Evolutionary conservation across 2,797 vertebrate species (phyloP), one percentile per base, ranked within the genome.

Genomic region (Falco rusticolus): DNA sequence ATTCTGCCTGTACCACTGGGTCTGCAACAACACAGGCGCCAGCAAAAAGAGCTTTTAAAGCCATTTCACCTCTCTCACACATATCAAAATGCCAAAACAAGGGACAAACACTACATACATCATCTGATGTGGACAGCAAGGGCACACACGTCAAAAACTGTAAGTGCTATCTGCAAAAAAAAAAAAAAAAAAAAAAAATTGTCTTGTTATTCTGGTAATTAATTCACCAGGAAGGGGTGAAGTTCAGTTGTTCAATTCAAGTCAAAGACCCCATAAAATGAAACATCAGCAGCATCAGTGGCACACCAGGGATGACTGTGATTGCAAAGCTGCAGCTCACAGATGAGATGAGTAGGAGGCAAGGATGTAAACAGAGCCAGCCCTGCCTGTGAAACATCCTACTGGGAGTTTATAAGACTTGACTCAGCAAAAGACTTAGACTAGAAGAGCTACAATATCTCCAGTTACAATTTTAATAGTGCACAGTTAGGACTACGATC

Each of bases 201-300:
- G 75, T 88, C 76, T 95, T 83, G 91, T 97, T 98, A 94, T 97
- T 96, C 90, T 94, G 81, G 86, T 96, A 96, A 97, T 98, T 97
- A 93, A 93, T 95, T 97, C 96, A 96, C 95, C 93, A 93, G 93
- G 94, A 92, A 95, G 84, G 71, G 94, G 83, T 91, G 81, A 97
- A 96, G 94, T 96, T 97, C 91, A 82, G 93, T 54, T 93, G 93
- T 57, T 93, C 48, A 91, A 88, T 96, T 97, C 90, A 83, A 89
- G 82, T 63, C 90, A 93, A 95, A 97, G 93, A 90, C 90, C 87
- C 72, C 89, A 95, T 94, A 91, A 96, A 96, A 96, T 81, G 77
- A 93, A 94, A 89, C 72, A 94, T 17, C 96, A 79, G 84, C 86
- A 91, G 80, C 90, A 84, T 43, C 96, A 77, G 75, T 39, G 79